phyloP scores from a whole-genome alignment of 2,113 vertebrate genomes.

The Plestiodon gilberti region DNA sequence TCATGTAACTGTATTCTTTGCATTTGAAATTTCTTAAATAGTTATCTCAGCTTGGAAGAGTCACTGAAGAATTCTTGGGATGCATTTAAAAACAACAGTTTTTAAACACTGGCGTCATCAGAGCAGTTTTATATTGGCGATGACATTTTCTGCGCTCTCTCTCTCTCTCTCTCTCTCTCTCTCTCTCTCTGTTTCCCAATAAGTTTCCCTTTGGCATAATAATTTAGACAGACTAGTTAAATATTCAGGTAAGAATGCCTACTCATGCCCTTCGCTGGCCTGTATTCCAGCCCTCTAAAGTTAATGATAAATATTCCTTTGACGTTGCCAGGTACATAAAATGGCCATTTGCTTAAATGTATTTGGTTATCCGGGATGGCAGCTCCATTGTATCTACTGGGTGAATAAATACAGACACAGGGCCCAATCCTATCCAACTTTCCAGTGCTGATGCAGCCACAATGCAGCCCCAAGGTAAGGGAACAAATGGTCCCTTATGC shows the following conservation, averaged over 20 bases:
- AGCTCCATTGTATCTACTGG: background rate
- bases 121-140: no score
- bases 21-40: no score
- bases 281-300: conserved; percentile 28
- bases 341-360: conserved; percentile 52
- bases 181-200: conserved; percentile 14
- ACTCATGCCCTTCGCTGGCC: conserved; percentile 22
- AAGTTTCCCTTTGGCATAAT: conserved; percentile 52
- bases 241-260: conserved; percentile 38
- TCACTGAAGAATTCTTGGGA: background rate
- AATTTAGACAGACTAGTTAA: conserved; percentile 59
- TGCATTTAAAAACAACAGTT: background rate
- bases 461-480: no score
- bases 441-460: no score
- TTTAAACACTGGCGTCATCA: background rate
- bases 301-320: conserved; percentile 16
- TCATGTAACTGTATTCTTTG: background rate
- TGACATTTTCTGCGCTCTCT: background rate
- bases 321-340: conserved; percentile 44
- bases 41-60: no score
- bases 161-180: background rate
- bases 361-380: conserved; percentile 16
- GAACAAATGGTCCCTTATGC: no score
- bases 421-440: no score
- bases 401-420: background rate